Evolutionary conservation across 2,888 invertebrate species (phyloP), one percentile per base, ranked within the genome.

Genomic region (Nomada lathburiana): DNA sequence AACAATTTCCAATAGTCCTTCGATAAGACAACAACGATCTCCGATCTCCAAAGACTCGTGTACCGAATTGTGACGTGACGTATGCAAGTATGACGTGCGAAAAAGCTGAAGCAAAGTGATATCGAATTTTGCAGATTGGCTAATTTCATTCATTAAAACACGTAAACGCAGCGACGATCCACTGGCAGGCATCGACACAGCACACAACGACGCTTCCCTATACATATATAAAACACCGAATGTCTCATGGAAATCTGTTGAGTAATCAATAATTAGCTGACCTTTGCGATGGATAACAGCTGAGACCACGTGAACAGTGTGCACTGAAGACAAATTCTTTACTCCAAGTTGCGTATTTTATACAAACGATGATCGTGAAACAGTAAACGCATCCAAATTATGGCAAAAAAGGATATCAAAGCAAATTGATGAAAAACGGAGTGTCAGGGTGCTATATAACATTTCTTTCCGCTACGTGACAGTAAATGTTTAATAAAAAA

Each of bases 161-260:
- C 67, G 74, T 69, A 64, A 78, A 80, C 71, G 62, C 69, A 77
- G 57, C 82, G 83, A 84, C 88, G 89, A 89, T 90, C 89, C 89
- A 88, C 86, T 87, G 85, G 69, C 71, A 79, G 85, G 86, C 87
- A 86, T 88, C 85, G 79, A 78, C 76, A 60, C 69, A 47, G 68
- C 71, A 76, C 59, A 59, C 76, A 59, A 79, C 76, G 20, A 74
- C 75, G 78, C 77, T 85, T 84, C 64, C 29, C 42, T 53, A 71
- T 60, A 75, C 64, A 75, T 76, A 76, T 65, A 44, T 76, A 81
- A 73, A 64, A 87, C 64, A 77, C 60, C 82, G 74, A 80, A 63
- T 74, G 75, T 76, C 80, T 80, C 76, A 64, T 73, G 71, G 86
- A 80, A 85, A 73, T 81, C 53, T 52, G 63, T 81, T 75, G 72